Percentiles rank a stretch among this genome's conserved stretches.
Conservation (phyloP, 2,113 vertebrate genomes). For the Eptesicus fuscus region DNA sequence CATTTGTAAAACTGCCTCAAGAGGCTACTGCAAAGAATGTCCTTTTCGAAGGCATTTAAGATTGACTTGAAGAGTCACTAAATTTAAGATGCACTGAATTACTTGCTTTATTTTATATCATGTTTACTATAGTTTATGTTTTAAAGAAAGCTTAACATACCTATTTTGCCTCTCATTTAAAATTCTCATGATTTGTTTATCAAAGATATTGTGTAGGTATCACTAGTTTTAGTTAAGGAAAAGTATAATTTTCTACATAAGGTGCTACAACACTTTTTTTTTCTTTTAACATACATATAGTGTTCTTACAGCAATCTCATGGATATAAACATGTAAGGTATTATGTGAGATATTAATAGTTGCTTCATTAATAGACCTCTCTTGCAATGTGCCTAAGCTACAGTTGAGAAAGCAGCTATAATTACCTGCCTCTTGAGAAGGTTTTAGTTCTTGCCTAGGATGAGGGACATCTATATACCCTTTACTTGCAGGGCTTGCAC, state of each 20-base stretch:
- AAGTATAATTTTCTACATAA: background rate
- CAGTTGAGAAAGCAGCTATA: background rate
- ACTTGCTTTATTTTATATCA: conserved; percentile 1
- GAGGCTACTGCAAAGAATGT: background rate
- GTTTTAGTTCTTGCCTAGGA: background rate
- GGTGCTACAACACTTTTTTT: background rate
- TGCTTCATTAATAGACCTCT: background rate
- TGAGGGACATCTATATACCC: background rate
- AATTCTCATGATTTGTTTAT: conserved; percentile 24
- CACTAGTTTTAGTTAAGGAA: background rate
- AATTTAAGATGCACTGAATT: background rate
- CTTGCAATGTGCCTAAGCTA: background rate
- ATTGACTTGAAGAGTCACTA: background rate
- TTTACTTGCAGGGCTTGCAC: background rate
- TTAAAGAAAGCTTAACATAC: conserved; percentile 21
- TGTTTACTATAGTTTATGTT: background rate
- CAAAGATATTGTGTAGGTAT: background rate
- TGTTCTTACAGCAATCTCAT: background rate
- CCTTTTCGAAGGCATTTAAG: conserved; percentile 6
- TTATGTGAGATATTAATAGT: background rate
- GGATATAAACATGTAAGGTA: background rate
- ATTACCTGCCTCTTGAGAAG: background rate
- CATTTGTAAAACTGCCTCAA: background rate
- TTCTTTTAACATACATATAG: background rate
- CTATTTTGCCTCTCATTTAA: conserved; percentile 22